Evolutionary conservation across 2,797 vertebrate genomes (phyloP), one percentile per base, ranked within the genome.

Genomic region (Galago senegalensis): DNA sequence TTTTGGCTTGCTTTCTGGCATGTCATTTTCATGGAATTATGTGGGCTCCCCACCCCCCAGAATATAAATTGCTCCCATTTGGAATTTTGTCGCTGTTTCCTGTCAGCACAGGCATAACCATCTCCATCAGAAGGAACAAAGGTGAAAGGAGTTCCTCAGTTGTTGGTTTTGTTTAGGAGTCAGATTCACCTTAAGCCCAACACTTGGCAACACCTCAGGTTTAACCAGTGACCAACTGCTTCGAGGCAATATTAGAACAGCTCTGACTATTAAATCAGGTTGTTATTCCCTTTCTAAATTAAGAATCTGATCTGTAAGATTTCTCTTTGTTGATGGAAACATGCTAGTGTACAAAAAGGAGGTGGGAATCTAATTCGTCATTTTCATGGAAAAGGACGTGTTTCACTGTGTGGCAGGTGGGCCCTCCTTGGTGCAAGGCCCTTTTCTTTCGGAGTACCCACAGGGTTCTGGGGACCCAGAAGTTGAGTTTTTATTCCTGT

Each of bases 121-220:
- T 81, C 67, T 23, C 40, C 43, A 25, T n/a, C 29, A 76, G 87
- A 85, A 81, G 53, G 79, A 80, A 61, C 83, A 53, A 10, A 91
- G 61, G 29, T 56, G 61, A 84, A 85, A 93, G 31, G 43, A 43
- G 25, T 82, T 80, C 27, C 79, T 60, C 76, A 29, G 4, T 37
- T 75, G 60, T 91, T 70, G 63, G 7, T 89, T 93, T 82, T 93
- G 34, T 85, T 80, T 91, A 11, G 81, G 46, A 91, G 37, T 94
- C 76, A 21, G 58, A 81, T 91, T 84, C 43, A 40, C 84, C 56
- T 20, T 56, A 67, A 92, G 21, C 31, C 2, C 37, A 25, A 6
- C 4, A 25, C 29, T 53, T 53, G 77, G 29, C 8, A 11, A 5
- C 8, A 11, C 12, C 10, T 88, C 27, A 23, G 13, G 11, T 31